phyloP scores from a whole-genome alignment of 1,140 invertebrate genomes.

The Stegodyphus dumicola region DNA sequence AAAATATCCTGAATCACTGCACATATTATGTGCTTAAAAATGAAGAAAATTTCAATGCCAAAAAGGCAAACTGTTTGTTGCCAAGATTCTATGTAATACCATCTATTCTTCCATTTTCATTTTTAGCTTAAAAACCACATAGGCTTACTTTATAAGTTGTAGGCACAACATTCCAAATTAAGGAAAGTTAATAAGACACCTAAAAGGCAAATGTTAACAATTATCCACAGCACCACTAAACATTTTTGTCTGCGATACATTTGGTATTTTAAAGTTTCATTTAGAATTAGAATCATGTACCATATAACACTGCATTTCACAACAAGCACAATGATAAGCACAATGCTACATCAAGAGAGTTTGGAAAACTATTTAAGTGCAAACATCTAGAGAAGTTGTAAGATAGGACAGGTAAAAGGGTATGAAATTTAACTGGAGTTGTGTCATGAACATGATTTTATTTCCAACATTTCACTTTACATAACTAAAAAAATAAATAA shows the following conservation, averaged over 20 bases:
- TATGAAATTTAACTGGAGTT: not conserved
- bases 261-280: not conserved
- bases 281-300: not conserved
- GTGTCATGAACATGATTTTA: not conserved
- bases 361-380: slow-evolving; percentile 32
- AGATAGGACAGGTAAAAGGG: slow-evolving; percentile 35
- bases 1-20: not conserved
- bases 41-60: not conserved
- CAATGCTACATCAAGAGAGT: slow-evolving; percentile 55
- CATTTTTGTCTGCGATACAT: slow-evolving; percentile 11
- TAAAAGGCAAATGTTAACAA: slow-evolving; percentile 57
- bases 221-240: slow-evolving; percentile 39
- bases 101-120: not conserved
- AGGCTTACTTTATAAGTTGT: not conserved
- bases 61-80: not conserved
- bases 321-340: slow-evolving; percentile 45
- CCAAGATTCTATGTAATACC: slow-evolving; percentile 13
- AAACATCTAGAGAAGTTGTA: slow-evolving; percentile 49
- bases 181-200: slow-evolving; percentile 59
- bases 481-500: too few species aligned
- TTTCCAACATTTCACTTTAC: too few species aligned
- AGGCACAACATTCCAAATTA: slow-evolving; percentile 38
- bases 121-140: not conserved
- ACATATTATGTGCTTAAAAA: not conserved
- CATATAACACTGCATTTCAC: slow-evolving; percentile 42